Percentiles rank a stretch among this genome's conserved stretches.
phyloP scores from a whole-genome alignment of 2,113 vertebrate species.

The Hymenochirus boettgeri region DNA sequence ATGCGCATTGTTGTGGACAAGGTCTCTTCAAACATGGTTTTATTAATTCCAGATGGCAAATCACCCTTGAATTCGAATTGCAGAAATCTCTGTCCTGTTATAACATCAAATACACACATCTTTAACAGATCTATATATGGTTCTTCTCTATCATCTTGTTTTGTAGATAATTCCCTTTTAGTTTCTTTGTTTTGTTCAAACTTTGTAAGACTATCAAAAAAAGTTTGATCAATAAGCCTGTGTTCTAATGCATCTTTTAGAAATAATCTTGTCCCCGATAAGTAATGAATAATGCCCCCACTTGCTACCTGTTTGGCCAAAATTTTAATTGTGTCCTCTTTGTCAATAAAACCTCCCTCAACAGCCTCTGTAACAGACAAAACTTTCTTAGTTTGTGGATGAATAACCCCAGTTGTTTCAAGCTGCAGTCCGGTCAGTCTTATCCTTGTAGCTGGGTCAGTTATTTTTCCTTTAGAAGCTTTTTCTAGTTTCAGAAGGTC shows the following conservation, averaged over 20 bases:
- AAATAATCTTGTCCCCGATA: constrained; percentile 78
- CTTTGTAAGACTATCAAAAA: constrained; percentile 64
- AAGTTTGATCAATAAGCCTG: constrained; percentile 63
- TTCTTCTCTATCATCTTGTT: constrained; percentile 72
- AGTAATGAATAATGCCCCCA: constrained; percentile 85
- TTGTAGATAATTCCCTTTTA: constrained; percentile 45
- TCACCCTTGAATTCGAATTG: constrained; percentile 74
- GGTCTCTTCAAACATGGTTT: constrained; percentile 53
- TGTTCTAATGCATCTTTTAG: constrained; percentile 70
- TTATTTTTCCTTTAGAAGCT: constrained; percentile 73
- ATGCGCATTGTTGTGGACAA: constrained; percentile 72
- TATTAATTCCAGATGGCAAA: constrained; percentile 60
- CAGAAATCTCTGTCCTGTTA: constrained; percentile 83
- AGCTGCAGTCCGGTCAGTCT: constrained; percentile 76
- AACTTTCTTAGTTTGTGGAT: constrained; percentile 67
- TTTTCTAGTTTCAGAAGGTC: constrained; percentile 80
- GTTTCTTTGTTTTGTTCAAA: constrained; percentile 57
- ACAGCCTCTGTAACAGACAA: constrained; percentile 70
- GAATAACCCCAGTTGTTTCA: constrained; percentile 79
- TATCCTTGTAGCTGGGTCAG: constrained; percentile 57
- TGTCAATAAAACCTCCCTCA: constrained; percentile 66
- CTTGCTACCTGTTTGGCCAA: constrained; percentile 78
- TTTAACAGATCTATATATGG: constrained; percentile 82
- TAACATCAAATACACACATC: constrained; percentile 82
- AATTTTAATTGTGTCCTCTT: constrained; percentile 63